phyloP scores from a whole-genome alignment of 2,113 vertebrate genomes.

The Dromas ardeola region DNA sequence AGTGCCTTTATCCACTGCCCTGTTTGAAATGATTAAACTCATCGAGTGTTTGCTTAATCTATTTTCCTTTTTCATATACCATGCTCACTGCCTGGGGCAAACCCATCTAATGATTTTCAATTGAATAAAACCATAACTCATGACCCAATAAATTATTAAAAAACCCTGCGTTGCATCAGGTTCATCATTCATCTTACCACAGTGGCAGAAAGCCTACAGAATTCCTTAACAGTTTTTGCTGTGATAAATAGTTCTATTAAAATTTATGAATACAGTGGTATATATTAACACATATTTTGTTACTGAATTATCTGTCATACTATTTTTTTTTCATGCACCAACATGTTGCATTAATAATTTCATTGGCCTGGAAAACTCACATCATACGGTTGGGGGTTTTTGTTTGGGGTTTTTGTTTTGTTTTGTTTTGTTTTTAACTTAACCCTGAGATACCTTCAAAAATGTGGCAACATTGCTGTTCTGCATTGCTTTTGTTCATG shows the following conservation, averaged over 20 bases:
- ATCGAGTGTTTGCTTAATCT: conserved; percentile 77
- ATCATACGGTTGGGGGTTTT: neutral
- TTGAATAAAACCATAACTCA: conserved; percentile 82
- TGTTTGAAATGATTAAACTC: conserved; percentile 79
- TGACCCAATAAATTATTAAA: conserved; percentile 82
- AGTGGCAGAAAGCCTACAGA: conserved; percentile 65
- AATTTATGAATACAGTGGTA: conserved; percentile 62
- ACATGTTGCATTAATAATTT: conserved; percentile 24
- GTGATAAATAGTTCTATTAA: conserved; percentile 77
- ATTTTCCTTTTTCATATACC: conserved; percentile 75
- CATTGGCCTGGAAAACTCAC: conserved; percentile 4
- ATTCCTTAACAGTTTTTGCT: conserved; percentile 59
- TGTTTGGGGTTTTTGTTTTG: neutral
- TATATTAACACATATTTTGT: conserved; percentile 55
- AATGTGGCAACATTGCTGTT: neutral
- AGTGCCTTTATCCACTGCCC: conserved; percentile 59
- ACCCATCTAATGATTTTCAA: conserved; percentile 80
- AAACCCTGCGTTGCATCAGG: conserved; percentile 54
- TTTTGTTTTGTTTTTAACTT: neutral
- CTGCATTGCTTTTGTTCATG: neutral
- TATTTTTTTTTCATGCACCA: neutral
- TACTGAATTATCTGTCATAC: conserved; percentile 53
- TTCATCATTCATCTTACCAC: conserved; percentile 72
- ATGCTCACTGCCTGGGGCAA: conserved; percentile 70
- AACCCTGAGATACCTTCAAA: neutral